Evolutionary conservation across 1,140 invertebrate genomes (phyloP).

Genomic region (Antheraea mylitta): DNA sequence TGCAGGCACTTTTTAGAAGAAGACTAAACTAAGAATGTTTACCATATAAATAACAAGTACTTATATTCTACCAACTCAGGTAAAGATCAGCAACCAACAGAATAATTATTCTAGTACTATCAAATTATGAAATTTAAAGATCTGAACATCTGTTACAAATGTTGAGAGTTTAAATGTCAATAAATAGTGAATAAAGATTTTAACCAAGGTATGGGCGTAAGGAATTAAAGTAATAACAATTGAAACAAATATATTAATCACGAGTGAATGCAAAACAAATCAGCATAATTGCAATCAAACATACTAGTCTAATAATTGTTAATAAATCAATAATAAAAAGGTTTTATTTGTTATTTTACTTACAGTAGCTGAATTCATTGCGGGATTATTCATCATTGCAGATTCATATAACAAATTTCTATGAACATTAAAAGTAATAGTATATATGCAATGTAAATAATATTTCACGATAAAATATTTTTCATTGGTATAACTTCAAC

Average conservation of each 20-base stretch:
- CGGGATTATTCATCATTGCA: conserved; percentile 33
- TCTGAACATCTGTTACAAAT: no score
- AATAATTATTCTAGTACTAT: no score
- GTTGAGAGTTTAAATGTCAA: no score
- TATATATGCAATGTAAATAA: not conserved
- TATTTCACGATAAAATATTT: conserved; percentile 4
- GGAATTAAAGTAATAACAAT: not conserved
- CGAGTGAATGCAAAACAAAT: not conserved
- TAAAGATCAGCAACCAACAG: no score
- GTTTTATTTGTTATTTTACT: conserved; percentile 25
- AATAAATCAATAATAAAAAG: not conserved
- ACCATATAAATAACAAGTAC: no score
- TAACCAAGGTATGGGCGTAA: not conserved
- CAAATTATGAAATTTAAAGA: no score
- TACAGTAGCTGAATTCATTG: conserved; percentile 65
- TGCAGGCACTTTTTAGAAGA: no score
- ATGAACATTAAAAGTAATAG: not conserved
- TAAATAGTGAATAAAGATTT: no score
- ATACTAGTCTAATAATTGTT: not conserved
- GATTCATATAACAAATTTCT: not conserved
- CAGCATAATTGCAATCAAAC: not conserved
- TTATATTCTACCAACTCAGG: no score
- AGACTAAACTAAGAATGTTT: no score
- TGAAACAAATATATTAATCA: not conserved
- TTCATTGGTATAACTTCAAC: not conserved